A percentile compares a stretch with the other conserved stretches of the same genome.
phyloP scores from a whole-genome alignment of 64 coral and sea anemone genomes.

The Porites lutea region DNA sequence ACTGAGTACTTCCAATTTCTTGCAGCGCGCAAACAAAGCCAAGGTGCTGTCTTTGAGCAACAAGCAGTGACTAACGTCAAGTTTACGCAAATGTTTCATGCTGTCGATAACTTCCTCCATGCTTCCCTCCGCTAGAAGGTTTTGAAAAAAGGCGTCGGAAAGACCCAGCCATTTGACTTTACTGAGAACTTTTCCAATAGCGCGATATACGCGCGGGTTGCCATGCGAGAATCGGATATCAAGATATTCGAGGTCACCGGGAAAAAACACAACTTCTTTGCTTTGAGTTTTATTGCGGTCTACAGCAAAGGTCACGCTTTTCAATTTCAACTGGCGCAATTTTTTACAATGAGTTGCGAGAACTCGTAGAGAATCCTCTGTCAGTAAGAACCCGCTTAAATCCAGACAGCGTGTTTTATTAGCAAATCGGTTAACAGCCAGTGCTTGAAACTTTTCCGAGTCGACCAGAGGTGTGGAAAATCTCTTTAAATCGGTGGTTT shows the following conservation, averaged over 20 bases:
- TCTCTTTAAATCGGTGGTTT: conserved; percentile 51
- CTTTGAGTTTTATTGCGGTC: not conserved
- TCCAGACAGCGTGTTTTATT: conserved; percentile 36
- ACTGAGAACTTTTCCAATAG: conserved; percentile 54
- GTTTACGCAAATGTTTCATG: conserved; percentile 55
- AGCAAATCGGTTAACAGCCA: conserved; percentile 12
- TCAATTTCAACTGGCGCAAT: conserved; percentile 58
- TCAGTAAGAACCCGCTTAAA: conserved; percentile 69
- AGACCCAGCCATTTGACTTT: conserved; percentile 72
- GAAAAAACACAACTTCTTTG: conserved; percentile 43
- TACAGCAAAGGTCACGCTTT: conserved; percentile 24
- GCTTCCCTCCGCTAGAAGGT: conserved; percentile 4
- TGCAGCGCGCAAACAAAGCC: conserved; percentile 34
- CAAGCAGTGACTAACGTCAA: conserved; percentile 78
- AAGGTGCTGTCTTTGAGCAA: conserved; percentile 56
- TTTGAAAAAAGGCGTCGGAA: conserved; percentile 66
- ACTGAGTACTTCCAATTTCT: conserved; percentile 64
- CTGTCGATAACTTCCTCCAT: conserved; percentile 11
- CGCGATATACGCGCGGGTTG: conserved; percentile 24
- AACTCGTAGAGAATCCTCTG: conserved; percentile 37
- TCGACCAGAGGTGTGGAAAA: conserved; percentile 54
- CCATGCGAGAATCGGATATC: conserved; percentile 78
- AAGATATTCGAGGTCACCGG: conserved; percentile 54
- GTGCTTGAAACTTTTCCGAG: conserved; percentile 18
- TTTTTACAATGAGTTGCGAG: conserved; percentile 53